Conservation (phyloP, 1,140 invertebrate species). For the Euura lappo region DNA sequence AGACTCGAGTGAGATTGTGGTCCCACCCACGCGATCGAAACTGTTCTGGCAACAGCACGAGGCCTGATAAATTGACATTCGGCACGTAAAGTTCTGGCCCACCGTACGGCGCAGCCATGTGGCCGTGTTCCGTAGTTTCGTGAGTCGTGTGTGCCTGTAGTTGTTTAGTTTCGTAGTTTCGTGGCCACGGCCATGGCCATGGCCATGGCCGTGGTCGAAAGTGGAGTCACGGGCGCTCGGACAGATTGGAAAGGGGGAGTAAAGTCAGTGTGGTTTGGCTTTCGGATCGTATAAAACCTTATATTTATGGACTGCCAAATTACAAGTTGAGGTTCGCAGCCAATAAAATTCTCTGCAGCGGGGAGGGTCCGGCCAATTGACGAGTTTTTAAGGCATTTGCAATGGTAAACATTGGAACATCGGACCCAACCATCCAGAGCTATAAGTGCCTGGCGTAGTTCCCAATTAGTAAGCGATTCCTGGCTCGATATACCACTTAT, state of each 20-base stretch:
- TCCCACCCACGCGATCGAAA: constrained; percentile 1
- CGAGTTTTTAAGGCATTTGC: constrained; percentile 15
- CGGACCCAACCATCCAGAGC: not conserved
- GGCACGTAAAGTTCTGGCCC: not conserved
- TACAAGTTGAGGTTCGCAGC: constrained; percentile 15
- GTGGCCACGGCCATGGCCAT: too few relatives aligned
- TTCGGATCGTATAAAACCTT: constrained; percentile 12
- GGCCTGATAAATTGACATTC: constrained; percentile 4
- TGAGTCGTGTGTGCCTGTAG: not conserved
- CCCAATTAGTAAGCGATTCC: constrained; percentile 16
- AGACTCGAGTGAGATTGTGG: not conserved
- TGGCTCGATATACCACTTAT: constrained; percentile 13
- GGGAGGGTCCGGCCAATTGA: constrained; percentile 11
- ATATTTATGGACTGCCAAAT: constrained; percentile 15
- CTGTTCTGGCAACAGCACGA: constrained; percentile 1
- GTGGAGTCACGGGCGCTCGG: not conserved
- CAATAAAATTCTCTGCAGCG: constrained; percentile 10
- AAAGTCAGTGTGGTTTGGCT: not conserved
- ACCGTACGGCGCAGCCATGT: not conserved
- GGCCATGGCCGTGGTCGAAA: not conserved
- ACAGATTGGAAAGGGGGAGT: not conserved
- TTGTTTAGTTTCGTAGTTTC: not conserved
- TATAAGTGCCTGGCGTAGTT: constrained; percentile 12
- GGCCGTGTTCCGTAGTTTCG: not conserved
- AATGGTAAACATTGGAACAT: constrained; percentile 16